Percentiles rank a stretch among this genome's conserved stretches.
These are phyloP conservation scores for Apamea crenata DNA, from an alignment of 2,888 invertebrate species.

Conservation along the genomic window DNA sequence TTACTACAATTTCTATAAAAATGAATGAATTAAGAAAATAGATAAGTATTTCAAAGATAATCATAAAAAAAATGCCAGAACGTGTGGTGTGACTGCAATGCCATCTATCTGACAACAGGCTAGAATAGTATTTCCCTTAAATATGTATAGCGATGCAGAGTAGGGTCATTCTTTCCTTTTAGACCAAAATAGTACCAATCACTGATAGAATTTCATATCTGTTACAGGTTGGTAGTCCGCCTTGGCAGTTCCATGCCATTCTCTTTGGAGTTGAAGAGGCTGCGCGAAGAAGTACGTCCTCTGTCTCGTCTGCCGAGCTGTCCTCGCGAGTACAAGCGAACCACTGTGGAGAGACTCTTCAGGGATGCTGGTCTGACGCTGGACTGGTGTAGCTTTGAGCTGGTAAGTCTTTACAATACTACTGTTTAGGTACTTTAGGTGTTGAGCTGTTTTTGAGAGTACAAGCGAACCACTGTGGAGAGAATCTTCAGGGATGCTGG, in stretches of 20 bases:
- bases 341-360: slow-evolving; percentile 95
- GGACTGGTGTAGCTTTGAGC: slow-evolving; percentile 97
- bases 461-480: slow-evolving; percentile 80
- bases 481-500: slow-evolving; percentile 80
- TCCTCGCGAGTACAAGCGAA: slow-evolving; percentile 95
- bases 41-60: too few species aligned
- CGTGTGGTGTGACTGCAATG: not conserved
- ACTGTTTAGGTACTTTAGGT: not conserved
- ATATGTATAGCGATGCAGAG: not conserved
- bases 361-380: slow-evolving; percentile 94
- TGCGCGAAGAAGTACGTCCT: slow-evolving; percentile 95
- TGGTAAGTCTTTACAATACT: slow-evolving; percentile 87
- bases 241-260: slow-evolving; percentile 94
- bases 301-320: slow-evolving; percentile 94
- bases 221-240: slow-evolving; percentile 94
- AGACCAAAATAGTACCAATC: not conserved
- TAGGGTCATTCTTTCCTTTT: not conserved
- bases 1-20: too few species aligned
- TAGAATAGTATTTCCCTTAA: not conserved
- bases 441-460: slow-evolving; percentile 93
- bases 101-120: not conserved
- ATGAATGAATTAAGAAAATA: too few species aligned
- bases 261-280: slow-evolving; percentile 92
- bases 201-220: not conserved
- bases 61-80: not conserved